phyloP scores from a whole-genome alignment of 1,140 invertebrate genomes.

The Holcopasites calliopsidis region DNA sequence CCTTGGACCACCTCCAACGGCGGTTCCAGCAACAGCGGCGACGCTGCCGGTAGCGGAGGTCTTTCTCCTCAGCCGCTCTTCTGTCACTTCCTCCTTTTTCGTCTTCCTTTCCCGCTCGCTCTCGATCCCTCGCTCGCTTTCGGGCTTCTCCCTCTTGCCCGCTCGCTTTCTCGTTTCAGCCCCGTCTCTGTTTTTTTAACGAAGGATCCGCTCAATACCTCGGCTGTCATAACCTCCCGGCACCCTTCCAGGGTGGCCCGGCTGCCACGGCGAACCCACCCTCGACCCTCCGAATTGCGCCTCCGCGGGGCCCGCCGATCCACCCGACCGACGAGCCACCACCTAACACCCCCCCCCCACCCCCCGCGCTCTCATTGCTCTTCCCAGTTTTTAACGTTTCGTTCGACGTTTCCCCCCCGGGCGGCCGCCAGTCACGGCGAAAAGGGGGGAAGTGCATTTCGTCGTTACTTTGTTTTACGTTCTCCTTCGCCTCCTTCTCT shows the following conservation, averaged over 20 bases:
- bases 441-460: conserved; percentile 75
- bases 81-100: conserved; percentile 48
- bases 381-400: conserved; percentile 77
- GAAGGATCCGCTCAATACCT: conserved; percentile 80
- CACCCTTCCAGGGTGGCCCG: conserved; percentile 67
- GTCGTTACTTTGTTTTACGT: conserved; percentile 80
- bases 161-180: conserved; percentile 38
- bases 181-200: conserved; percentile 74
- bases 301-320: conserved; percentile 56
- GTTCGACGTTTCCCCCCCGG: conserved; percentile 77
- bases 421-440: conserved; percentile 53
- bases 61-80: conserved; percentile 21
- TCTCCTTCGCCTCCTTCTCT: conserved; percentile 6
- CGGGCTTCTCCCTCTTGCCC: conserved; percentile 26
- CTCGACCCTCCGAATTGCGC: conserved; percentile 51
- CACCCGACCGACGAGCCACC: conserved; percentile 61
- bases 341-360: conserved; percentile 56
- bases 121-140: conserved; percentile 33
- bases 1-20: conserved; percentile 61
- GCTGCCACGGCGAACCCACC: conserved; percentile 54
- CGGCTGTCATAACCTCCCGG: conserved; percentile 79
- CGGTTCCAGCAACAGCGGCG: conserved; percentile 42
- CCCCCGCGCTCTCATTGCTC: conserved; percentile 67
- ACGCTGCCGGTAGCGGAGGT: conserved; percentile 33
- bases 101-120: conserved; percentile 20